phyloP scores from a whole-genome alignment of 2,888 invertebrate species.

The Lamellibrachia satsuma region DNA sequence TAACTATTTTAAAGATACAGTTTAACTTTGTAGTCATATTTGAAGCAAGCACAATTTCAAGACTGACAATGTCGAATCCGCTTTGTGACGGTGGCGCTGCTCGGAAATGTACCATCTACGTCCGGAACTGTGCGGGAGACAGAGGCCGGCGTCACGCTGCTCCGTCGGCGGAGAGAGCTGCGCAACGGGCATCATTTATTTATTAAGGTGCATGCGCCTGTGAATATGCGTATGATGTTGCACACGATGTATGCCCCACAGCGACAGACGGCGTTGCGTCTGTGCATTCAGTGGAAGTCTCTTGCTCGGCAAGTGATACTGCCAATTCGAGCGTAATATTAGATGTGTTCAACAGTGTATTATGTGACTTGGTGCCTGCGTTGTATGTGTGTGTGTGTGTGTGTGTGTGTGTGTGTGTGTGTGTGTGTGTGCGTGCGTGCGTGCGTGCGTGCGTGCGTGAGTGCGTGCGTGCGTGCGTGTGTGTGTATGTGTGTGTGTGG shows the following conservation, averaged over 20 bases:
- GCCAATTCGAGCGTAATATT: background rate
- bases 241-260: background rate
- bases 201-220: background rate
- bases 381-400: background rate
- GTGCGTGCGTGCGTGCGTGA: background rate
- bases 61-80: no score
- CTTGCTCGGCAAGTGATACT: background rate
- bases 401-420: background rate
- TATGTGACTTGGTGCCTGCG: background rate
- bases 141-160: background rate
- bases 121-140: background rate
- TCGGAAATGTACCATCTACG: no score
- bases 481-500: background rate
- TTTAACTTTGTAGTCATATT: no score
- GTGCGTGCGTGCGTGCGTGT: background rate
- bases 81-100: no score
- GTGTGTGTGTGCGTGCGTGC: background rate
- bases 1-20: no score
- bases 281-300: background rate
- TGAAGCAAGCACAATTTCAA: no score
- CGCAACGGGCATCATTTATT: constrained; percentile 5
- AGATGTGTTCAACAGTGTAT: background rate
- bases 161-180: background rate
- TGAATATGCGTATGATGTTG: constrained; percentile 13
- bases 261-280: background rate